Evolutionary conservation across 2,797 vertebrate genomes (phyloP).

Genomic region (Pipistrellus kuhlii): DNA sequence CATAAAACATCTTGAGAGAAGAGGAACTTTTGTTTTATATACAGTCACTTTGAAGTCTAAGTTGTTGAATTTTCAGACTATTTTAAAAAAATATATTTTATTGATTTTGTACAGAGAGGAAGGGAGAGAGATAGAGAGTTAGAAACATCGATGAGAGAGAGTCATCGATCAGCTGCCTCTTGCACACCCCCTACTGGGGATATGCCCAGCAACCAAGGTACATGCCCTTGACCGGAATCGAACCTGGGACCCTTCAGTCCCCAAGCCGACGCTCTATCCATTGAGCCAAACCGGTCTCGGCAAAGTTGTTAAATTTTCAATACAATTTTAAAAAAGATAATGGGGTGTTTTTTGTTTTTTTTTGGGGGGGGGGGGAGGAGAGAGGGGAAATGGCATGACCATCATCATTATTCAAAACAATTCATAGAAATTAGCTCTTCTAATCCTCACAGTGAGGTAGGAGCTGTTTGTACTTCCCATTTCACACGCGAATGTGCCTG

Average conservation of each 20-base stretch:
- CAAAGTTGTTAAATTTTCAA: constrained; percentile 3
- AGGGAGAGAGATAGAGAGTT: too few relatives aligned
- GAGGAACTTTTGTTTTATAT: not conserved
- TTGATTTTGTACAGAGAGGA: too few relatives aligned
- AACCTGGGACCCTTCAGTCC: too few relatives aligned
- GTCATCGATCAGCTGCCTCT: too few relatives aligned
- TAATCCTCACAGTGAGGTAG: not conserved
- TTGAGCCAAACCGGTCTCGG: too few relatives aligned
- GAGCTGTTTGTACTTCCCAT: not conserved
- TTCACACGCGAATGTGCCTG: rapidly evolving
- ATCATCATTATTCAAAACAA: not conserved
- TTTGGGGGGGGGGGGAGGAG: too few relatives aligned
- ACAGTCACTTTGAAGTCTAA: not conserved
- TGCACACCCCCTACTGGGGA: too few relatives aligned
- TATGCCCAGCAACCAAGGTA: too few relatives aligned
- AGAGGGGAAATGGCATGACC: not conserved
- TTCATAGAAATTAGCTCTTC: not conserved
- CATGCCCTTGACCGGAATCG: too few relatives aligned
- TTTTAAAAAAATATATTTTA: too few relatives aligned
- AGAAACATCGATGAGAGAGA: too few relatives aligned
- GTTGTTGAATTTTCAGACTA: not conserved
- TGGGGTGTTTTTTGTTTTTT: not conserved
- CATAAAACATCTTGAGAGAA: not conserved
- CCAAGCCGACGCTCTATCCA: too few relatives aligned
- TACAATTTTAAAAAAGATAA: constrained; percentile 1